Conservation (phyloP, 2,888 invertebrate genomes). For the Scaeva pyrastri region DNA sequence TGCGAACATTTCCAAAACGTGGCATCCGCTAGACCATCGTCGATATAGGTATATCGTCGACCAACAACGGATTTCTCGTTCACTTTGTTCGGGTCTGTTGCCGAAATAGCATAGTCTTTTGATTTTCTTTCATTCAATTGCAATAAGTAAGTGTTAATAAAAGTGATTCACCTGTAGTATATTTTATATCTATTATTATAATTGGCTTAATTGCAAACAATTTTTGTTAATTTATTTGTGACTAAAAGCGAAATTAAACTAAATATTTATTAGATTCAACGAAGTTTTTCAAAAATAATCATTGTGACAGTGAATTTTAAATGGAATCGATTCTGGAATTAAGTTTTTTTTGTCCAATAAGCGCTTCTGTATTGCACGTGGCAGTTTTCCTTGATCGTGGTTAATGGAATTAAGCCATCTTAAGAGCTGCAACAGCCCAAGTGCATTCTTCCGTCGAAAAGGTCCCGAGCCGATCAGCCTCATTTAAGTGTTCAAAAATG, state of each 20-base stretch:
- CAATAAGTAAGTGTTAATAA: conserved; percentile 66
- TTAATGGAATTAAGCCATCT: conserved; percentile 18
- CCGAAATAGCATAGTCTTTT: conserved; percentile 86
- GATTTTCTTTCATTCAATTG: conserved; percentile 80
- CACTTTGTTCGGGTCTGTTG: conserved; percentile 89
- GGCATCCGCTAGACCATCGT: conserved; percentile 74
- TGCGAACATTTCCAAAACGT: conserved; percentile 76
- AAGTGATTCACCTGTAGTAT: conserved; percentile 46
- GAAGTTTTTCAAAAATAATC: conserved; percentile 37
- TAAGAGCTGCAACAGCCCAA: conserved; percentile 46
- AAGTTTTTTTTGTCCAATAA: conserved; percentile 19
- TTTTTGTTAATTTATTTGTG: conserved; percentile 47
- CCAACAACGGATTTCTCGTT: conserved; percentile 85
- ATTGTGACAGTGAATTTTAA: conserved; percentile 36
- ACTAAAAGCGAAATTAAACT: conserved; percentile 30
- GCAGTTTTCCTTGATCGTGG: conserved; percentile 50
- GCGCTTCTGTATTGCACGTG: conserved; percentile 62
- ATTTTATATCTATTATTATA: conserved; percentile 36
- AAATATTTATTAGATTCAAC: conserved; percentile 37
- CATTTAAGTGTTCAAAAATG: background rate
- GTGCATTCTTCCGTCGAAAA: background rate
- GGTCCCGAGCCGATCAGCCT: background rate
- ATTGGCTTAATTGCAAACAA: conserved; percentile 73
- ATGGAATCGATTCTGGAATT: conserved; percentile 10
- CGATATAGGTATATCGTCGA: conserved; percentile 79